Conservation (phyloP, 2,113 vertebrate genomes). For the Nothoprocta pentlandii region DNA sequence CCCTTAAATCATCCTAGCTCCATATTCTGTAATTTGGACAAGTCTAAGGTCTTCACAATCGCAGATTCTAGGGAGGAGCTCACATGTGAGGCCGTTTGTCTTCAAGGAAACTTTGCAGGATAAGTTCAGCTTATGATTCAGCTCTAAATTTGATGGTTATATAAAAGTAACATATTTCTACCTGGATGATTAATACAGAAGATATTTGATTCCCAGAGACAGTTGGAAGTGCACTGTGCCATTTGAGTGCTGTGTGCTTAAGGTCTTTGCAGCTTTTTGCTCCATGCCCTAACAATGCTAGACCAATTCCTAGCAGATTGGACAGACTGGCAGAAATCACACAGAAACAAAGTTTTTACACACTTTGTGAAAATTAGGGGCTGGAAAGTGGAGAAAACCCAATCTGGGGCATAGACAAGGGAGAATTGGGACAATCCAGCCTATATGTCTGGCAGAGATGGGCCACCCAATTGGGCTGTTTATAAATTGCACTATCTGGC, state of each 20-base stretch:
- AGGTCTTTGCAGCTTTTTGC: neutral
- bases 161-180: neutral
- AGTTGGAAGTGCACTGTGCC: neutral
- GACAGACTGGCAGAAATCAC: neutral
- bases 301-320: neutral
- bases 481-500: neutral
- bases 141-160: neutral
- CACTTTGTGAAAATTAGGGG: neutral
- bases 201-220: neutral
- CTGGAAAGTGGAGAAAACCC: neutral
- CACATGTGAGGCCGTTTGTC: neutral
- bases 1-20: neutral
- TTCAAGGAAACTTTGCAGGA: neutral
- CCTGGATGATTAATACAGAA: neutral
- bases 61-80: neutral
- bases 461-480: neutral
- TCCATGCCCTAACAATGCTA: neutral
- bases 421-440: neutral
- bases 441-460: neutral
- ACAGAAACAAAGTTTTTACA: neutral
- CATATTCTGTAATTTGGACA: neutral
- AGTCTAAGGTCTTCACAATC: neutral
- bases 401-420: neutral
- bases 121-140: neutral
- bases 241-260: neutral